A percentile compares a stretch with the other conserved stretches of the same genome.
phyloP scores from a whole-genome alignment of 1,140 invertebrate genomes.

The Adoxophyes honmai region DNA sequence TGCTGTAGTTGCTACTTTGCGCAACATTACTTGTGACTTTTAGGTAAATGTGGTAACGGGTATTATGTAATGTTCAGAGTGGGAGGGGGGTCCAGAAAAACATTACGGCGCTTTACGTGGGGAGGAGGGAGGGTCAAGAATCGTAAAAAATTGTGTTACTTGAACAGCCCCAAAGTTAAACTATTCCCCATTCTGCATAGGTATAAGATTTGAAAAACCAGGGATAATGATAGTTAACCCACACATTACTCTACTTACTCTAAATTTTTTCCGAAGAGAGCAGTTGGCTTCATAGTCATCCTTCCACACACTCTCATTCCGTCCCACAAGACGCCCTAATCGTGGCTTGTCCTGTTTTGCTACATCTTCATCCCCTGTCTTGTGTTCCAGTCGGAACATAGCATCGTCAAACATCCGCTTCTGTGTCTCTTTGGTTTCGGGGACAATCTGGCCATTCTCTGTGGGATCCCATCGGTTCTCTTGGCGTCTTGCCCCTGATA shows the following conservation, averaged over 20 bases:
- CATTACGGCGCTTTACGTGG: too few relatives aligned
- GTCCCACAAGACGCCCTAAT: constrained; percentile 85
- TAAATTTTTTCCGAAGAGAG: constrained; percentile 87
- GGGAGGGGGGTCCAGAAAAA: too few relatives aligned
- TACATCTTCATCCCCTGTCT: constrained; percentile 86
- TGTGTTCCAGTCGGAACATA: constrained; percentile 98
- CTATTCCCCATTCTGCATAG: too few relatives aligned
- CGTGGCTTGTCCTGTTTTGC: constrained; percentile 84
- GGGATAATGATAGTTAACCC: too few relatives aligned
- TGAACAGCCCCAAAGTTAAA: too few relatives aligned
- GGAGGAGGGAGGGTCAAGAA: too few relatives aligned
- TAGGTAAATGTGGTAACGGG: too few relatives aligned
- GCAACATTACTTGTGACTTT: too few relatives aligned
- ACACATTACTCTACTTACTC: constrained; percentile 79
- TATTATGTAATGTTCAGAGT: too few relatives aligned
- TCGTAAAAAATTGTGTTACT: too few relatives aligned
- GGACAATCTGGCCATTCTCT: constrained; percentile 96
- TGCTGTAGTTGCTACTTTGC: too few relatives aligned
- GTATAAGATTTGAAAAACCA: too few relatives aligned
- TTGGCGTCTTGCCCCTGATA: constrained; percentile 95
- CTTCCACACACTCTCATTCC: constrained; percentile 89
- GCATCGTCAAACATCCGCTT: constrained; percentile 94
- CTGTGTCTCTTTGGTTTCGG: constrained; percentile 92
- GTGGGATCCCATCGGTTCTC: constrained; percentile 99
- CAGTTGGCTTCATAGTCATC: constrained; percentile 95